Conservation (phyloP, 2,888 invertebrate species). For the Hirtodrosophila trivittata region DNA sequence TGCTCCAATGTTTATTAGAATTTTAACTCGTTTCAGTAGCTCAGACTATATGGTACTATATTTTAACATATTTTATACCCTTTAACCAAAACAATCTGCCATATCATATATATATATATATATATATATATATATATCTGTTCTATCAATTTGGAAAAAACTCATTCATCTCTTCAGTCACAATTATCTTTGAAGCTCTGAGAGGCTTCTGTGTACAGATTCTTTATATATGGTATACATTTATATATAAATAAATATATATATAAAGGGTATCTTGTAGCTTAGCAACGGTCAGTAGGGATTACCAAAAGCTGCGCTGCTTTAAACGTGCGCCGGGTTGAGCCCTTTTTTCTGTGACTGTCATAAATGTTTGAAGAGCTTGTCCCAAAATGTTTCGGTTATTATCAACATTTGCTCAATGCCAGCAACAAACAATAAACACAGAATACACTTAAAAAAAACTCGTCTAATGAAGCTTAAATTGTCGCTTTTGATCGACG, state of each 20-base stretch:
- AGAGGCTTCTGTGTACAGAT: too few species aligned
- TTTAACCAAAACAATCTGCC: too few species aligned
- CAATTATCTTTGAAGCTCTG: too few species aligned
- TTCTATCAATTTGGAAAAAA: too few species aligned
- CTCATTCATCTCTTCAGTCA: too few species aligned
- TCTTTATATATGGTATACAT: not conserved
- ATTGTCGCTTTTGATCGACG: slow-evolving; percentile 39
- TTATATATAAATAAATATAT: not conserved
- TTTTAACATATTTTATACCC: too few species aligned
- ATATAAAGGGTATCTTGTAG: too few species aligned
- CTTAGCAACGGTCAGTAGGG: too few species aligned
- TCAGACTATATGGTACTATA: too few species aligned
- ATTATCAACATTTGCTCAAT: slow-evolving; percentile 47
- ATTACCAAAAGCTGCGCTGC: too few species aligned
- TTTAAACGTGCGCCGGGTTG: slow-evolving; percentile 50
- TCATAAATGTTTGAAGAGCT: slow-evolving; percentile 52
- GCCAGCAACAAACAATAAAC: slow-evolving; percentile 12
- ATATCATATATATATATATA: too few species aligned
- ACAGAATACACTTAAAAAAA: not conserved
- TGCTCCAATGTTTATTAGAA: slow-evolving; percentile 62
- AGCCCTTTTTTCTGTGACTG: slow-evolving; percentile 28
- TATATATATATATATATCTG: too few species aligned
- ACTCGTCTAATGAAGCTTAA: slow-evolving; percentile 59
- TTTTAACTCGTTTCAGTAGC: slow-evolving; percentile 73
- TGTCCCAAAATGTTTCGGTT: slow-evolving; percentile 38